Evolutionary conservation across 2,113 vertebrate genomes (phyloP), one percentile per base, ranked within the genome.

Genomic region (Siniperca chuatsi): DNA sequence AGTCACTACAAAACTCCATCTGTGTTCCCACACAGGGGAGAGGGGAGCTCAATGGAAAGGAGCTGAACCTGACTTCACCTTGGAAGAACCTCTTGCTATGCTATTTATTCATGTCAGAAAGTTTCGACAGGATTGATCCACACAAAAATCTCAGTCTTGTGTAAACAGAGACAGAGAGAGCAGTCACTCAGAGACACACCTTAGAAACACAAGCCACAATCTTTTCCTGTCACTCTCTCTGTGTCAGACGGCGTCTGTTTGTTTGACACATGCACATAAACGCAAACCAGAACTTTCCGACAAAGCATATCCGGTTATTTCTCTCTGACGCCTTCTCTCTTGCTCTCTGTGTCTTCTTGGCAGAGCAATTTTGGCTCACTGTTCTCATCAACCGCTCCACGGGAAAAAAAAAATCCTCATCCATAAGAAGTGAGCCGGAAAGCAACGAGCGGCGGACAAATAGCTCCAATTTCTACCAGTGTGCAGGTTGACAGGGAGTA

Each of bases 391-490:
- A 82, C n/a, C 0, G n/a, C 80, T 83, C 40, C 15, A 21, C 8
- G n/a, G 4, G 29, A 42, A 50, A 81, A 42, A 79, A 73, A 50
- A 50, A 58, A 37, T 74, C 83, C 73, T 90, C 90, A 89, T 90
- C 86, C 74, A 69, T 82, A 81, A 80, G 88, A 91, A 88, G 84
- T 50, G 81, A 88, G 79, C 62, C 48, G 67, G 90, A 90, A 89
- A 92, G 79, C 80, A 90, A 83, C 44, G 55, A 77, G 78, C 65
- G 7, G 81, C 20, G 37, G 87, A 91, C 88, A 90, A 93, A 93
- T 87, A 79, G 86, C 91, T 93, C 84, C 81, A 91, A 86, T 92
- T 88, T 89, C 90, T 84, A 46, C 42, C 65, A 57, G 83, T 9
- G 58, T 4, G 77, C 83, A 80, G 75, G 88, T 81, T 92, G 93